Base-by-base conservation (phyloP, 2,797 vertebrate species). In the Mus spretus region DNA sequence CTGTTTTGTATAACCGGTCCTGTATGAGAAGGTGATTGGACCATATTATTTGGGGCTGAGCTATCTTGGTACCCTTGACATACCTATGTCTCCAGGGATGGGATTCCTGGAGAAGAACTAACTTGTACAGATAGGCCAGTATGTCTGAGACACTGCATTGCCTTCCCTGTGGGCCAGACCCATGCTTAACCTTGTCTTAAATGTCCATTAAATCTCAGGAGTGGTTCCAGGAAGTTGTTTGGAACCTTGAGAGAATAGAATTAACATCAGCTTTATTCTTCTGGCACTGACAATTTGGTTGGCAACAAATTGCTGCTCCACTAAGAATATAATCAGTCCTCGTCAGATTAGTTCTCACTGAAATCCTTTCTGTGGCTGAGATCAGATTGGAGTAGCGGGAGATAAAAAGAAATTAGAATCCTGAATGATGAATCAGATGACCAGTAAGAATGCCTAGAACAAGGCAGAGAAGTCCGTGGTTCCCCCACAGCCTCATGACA, bases 241-340 rank as follows among this genome's bases (percentile, higher is more conserved):
- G 95, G 91, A 84, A 78, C 79, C 57, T 19, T 0, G 70, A 87
- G 53, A 78, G 75, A 83, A 55, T 79, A 92, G 89, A 92, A 95
- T 80, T 59, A 95, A 79, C 40, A 80, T 24, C n/a, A 34, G 80
- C 78, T 91, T 89, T 92, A 85, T 97, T 95, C 34, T 90, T 82
- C 89, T 85, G 78, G 83, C 83, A 96, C 84, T 14, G 94, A 89
- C 91, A 96, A 92, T 97, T 95, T 94, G 75, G 90, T 91, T 94
- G 74, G 95, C 86, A 96, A 92, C 92, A 95, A 94, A 96, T 44
- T 91, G 94, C 90, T 97, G 91, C 63, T 81, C 89, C 86, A 92
- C 57, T 47, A 72, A 95, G 92, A 92, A 50, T 44, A 55, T 89
- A 97, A 97, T 95, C 93, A 96, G 91, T 93, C 90, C 86, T 97